Evolutionary conservation across 2,113 vertebrate genomes (phyloP), one percentile per base, ranked within the genome.

Genomic region (Periophthalmus modestus): DNA sequence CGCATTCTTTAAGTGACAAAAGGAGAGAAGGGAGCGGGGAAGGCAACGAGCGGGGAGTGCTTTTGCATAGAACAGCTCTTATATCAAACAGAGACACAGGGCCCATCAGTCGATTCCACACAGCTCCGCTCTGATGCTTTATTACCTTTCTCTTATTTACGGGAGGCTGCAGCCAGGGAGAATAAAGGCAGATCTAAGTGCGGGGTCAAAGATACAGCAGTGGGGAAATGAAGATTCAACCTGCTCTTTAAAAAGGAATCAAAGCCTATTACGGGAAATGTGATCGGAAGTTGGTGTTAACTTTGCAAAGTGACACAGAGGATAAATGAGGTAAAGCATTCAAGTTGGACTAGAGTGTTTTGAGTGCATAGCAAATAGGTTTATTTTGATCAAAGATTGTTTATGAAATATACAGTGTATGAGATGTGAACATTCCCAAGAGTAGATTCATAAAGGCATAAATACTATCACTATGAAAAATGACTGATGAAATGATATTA

Each of bases 1-100:
- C 96, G 96, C 97, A 97, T 97, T 97, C 96, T 97, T 96, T 96
- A 97, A 95, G 95, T 98, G 95, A 97, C 96, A 97, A 95, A 93
- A 86, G 87, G 87, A 59, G 85, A 85, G 84, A 79, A 81, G 81
- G 67, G 77, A 47, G 65, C 18, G 34, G 82, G 82, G 81, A 78
- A 2, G 57, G 66, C 74, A 85, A 86, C 69, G 86, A 88, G 84
- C 68, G 23, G 90, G 91, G 94, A 95, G 92, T 91, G 93, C 93
- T 94, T 95, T 94, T 95, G 96, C 95, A 98, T 95, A 95, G 95
- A 96, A 94, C 90, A 95, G 95, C 95, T 96, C 95, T 96, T 95
- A 95, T 95, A 96, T 97, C 95, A 95, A 95, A 94, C 82, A 70
- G 91, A 75, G 14, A 81, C 89, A 94, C 93, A 92, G 52, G 83